Evolutionary conservation across 2,888 invertebrate species (phyloP), one percentile per base, ranked within the genome.

Genomic region (Parnassius orleans): DNA sequence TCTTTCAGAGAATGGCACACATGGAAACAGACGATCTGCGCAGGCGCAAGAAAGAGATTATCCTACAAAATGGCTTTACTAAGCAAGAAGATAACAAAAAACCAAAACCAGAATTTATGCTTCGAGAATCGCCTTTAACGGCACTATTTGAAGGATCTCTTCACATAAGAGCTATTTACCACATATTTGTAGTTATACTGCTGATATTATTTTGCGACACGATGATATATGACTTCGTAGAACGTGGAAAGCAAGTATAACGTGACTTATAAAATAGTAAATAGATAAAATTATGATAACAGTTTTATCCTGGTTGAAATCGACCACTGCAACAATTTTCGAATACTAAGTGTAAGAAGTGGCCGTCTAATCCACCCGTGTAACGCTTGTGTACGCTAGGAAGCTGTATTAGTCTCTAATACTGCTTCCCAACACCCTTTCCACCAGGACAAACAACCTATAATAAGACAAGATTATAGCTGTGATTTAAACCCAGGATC

Each of bases 141-240:
- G 95, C 95, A 65, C 92, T 98, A 24, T 93, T 96, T 71, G 93
- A 95, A 76, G 93, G 95, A 57, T 88, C 88, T 0, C 93, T 94
- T 58, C 97, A 98, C 83, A 95, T 98, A 73, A 93, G 94, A 72
- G 95, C 97, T 3, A 95, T 98, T 69, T 96, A 97, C 81, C 95
- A 98, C 79, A 95, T 98, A 68, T 97, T 97, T 83, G 93, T 95
- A 54, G 95, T 95, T 15, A 95, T 95, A 68, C 88, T 98, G 46
- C 90, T 96, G 59, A 88, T 95, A 46, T 89, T 97, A 67, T 93
- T 96, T 57, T 85, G 96, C 61, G 95, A 97, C 73, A 95, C 95
- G 9, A 89, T 95, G 19, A 90, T 95, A 11, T 93, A 94, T 73
- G 97, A 97, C 78, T 93, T 95, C 72, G 87, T 96, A 62, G 94